phyloP scores from a whole-genome alignment of 2,113 vertebrate genomes.

The Calidris pugnax region DNA sequence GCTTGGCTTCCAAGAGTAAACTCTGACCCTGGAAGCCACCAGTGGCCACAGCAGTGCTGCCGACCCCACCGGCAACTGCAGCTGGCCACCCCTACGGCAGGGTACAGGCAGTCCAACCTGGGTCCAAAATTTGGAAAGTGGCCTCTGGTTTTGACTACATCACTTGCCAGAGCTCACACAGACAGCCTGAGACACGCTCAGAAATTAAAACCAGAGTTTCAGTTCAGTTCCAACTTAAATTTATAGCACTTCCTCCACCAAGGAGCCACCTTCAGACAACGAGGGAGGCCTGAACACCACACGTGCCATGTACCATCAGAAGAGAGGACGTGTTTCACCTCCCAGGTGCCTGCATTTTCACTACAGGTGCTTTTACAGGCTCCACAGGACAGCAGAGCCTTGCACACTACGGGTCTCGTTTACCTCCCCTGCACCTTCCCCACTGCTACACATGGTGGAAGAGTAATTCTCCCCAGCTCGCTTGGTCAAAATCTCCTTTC shows the following conservation, averaged over 20 bases:
- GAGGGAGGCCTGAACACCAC: neutral
- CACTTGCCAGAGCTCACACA: neutral
- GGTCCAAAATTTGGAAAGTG: neutral
- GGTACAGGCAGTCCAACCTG: neutral
- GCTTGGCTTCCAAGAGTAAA: neutral
- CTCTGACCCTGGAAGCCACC: neutral
- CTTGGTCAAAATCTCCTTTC: neutral
- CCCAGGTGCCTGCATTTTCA: neutral
- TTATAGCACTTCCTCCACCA: neutral
- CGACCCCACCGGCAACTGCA: neutral
- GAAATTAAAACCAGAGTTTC: neutral
- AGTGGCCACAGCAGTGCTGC: neutral
- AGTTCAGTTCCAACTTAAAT: neutral
- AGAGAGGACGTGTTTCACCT: neutral
- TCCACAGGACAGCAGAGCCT: neutral
- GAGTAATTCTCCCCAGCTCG: neutral
- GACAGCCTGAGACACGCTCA: neutral
- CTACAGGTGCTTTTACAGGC: neutral
- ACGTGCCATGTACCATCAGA: accelerated
- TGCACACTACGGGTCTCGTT: accelerated
- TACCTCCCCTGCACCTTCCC: neutral
- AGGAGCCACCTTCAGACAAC: neutral
- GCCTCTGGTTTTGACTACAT: neutral
- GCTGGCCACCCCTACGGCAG: accelerated
- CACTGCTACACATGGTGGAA: accelerated